Evolutionary conservation across 2,888 invertebrate genomes (phyloP), one percentile per base, ranked within the genome.

Genomic region (Hyles lineata): DNA sequence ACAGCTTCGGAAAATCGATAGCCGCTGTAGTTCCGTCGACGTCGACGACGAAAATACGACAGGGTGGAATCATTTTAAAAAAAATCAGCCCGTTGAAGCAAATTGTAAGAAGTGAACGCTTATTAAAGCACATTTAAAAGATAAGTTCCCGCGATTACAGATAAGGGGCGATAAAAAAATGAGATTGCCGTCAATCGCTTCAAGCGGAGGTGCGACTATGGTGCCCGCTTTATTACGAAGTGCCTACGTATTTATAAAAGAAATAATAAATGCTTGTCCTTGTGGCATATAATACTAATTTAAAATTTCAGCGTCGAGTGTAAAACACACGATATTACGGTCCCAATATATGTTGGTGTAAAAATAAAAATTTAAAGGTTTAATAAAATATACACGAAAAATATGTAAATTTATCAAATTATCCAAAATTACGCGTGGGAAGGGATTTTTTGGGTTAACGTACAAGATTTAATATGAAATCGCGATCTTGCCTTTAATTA

Each of bases 141-240:
- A 50, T 67, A 67, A 67, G 23, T 21, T 50, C 7, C 21, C 67
- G 6, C 23, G 67, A 50, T 50, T 50, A 35, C 63, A 63, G 63
- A 63, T 63, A 43, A 63, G 63, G 35, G 63, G 15, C 63, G 63
- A 63, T 67, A 43, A 43, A 55, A 52, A 55, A 55, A 67, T 50
- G 7, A 15, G 17, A 67, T 11, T 4, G 43, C 21, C 29, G 43
- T 32, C 32, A 67, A 67, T 67, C 50, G 23, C 23, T 23, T 43
- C 23, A 67, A 62, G 50, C 25, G 29, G 63, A 63, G n/a, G n/a
- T 35, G 43, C 21, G 35, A 32, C 8, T 23, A 29, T 60, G 35
- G 43, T 63, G 19, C 19, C 19, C 5, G 8, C 29, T 19, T 32
- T 19, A 43, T 43, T 43, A 43, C 43, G 15, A 43, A 15, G 43